Evolutionary conservation across 2,888 invertebrate genomes (phyloP).

Genomic region (Calephelis perditalis): DNA sequence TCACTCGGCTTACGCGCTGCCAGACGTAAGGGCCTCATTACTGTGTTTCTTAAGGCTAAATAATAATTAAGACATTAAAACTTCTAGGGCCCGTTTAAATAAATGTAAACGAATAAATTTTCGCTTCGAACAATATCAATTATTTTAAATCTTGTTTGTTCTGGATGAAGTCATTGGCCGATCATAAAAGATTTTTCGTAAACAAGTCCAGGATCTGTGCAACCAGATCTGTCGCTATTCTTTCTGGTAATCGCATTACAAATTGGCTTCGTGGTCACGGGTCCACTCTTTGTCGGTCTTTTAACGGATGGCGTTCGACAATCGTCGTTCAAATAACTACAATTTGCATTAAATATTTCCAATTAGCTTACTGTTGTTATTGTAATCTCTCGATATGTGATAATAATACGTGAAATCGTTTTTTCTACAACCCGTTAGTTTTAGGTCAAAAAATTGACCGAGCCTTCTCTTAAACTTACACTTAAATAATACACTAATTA

Average conservation of each 20-base stretch:
- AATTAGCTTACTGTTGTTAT: no score
- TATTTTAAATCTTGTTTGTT: constrained; percentile 3
- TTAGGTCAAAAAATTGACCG: no score
- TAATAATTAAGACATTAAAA: constrained; percentile 74
- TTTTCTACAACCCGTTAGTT: no score
- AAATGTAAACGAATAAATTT: constrained; percentile 56
- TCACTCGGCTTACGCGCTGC: constrained; percentile 73
- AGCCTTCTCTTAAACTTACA: no score
- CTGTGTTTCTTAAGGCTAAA: constrained; percentile 71
- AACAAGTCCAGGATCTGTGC: constrained; percentile 57
- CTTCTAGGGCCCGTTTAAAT: constrained; percentile 44
- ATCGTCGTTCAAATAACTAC: no score
- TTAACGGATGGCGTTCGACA: constrained; percentile 45
- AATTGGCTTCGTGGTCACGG: constrained; percentile 62
- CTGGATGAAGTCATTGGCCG: background rate
- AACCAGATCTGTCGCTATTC: constrained; percentile 57
- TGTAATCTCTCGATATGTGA: no score
- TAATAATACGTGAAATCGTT: no score
- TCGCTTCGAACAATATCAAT: constrained; percentile 14
- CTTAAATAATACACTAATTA: no score
- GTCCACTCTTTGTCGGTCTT: constrained; percentile 64
- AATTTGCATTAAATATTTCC: no score
- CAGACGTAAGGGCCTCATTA: constrained; percentile 67
- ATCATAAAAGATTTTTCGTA: constrained; percentile 41
- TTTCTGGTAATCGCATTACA: constrained; percentile 74